A percentile compares a stretch with the other conserved stretches of the same genome.
phyloP scores from a whole-genome alignment of 1,140 invertebrate species.

The Heliconius hermathena region DNA sequence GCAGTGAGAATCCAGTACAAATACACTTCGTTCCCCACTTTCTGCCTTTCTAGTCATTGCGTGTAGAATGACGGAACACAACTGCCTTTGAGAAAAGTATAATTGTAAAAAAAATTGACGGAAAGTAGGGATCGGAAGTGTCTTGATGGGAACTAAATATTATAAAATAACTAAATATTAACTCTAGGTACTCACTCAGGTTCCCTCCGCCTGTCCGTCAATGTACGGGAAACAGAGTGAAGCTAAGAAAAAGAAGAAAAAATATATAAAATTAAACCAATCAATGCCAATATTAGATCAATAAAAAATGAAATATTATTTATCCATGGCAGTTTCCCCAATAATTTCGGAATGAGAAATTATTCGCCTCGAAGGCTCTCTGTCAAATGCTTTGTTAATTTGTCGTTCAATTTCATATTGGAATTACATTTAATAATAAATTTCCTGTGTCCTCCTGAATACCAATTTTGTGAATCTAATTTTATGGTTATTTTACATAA shows the following conservation, averaged over 20 bases:
- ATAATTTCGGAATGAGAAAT: conserved; percentile 23
- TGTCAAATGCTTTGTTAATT: conserved; percentile 20
- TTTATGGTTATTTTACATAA: neutral
- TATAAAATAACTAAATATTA: no score
- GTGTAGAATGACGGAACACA: no score
- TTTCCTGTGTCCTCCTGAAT: neutral
- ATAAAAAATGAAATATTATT: neutral
- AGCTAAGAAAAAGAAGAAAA: no score
- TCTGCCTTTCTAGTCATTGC: no score
- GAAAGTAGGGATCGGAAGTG: no score
- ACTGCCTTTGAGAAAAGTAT: no score
- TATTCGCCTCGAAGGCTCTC: conserved; percentile 22
- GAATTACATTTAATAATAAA: conserved; percentile 5
- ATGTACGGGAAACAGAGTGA: neutral
- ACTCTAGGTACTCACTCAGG: no score
- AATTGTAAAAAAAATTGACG: neutral
- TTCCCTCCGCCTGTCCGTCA: neutral
- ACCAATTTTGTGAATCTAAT: neutral
- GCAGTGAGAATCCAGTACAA: no score
- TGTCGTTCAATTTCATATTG: conserved; percentile 9
- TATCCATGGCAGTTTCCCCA: neutral
- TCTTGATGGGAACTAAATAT: no score
- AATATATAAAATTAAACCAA: no score
- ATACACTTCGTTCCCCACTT: no score
- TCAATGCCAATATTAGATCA: no score